A percentile compares a stretch with the other conserved stretches of the same genome.
phyloP scores from a whole-genome alignment of 2,888 invertebrate genomes.

The Linyphia triangularis region DNA sequence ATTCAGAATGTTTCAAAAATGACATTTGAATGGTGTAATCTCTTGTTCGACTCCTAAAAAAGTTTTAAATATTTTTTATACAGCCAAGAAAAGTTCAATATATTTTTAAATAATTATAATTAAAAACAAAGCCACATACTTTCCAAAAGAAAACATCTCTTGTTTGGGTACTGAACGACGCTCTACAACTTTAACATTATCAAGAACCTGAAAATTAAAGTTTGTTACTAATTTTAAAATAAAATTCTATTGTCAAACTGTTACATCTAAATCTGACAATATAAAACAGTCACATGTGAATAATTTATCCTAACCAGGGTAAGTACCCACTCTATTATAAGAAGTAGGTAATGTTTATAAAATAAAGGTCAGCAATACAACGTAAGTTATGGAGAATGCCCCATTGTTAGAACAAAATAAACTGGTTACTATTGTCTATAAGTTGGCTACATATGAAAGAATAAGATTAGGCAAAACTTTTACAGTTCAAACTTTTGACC shows the following conservation, averaged over 20 bases:
- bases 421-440: too few species aligned
- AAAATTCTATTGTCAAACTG: neutral
- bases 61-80: conserved; percentile 3
- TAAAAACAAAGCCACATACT: neutral
- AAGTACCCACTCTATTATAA: neutral
- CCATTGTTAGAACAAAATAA: too few species aligned
- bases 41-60: conserved; percentile 81
- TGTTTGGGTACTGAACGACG: conserved; percentile 75
- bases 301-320: neutral
- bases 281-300: neutral
- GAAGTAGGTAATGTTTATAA: neutral
- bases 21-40: conserved; percentile 86
- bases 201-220: conserved; percentile 82
- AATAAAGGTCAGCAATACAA: neutral
- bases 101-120: neutral
- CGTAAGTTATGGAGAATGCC: too few species aligned
- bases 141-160: neutral
- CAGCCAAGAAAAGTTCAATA: neutral
- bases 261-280: neutral
- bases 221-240: neutral
- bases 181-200: conserved; percentile 85
- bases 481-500: too few species aligned
- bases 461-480: too few species aligned
- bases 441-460: too few species aligned
- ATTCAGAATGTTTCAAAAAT: conserved; percentile 87